A percentile compares a stretch with the other conserved stretches of the same genome.
These are phyloP conservation scores for Caretta caretta DNA, from an alignment of 2,113 vertebrate genomes.

Conservation along the genomic window DNA sequence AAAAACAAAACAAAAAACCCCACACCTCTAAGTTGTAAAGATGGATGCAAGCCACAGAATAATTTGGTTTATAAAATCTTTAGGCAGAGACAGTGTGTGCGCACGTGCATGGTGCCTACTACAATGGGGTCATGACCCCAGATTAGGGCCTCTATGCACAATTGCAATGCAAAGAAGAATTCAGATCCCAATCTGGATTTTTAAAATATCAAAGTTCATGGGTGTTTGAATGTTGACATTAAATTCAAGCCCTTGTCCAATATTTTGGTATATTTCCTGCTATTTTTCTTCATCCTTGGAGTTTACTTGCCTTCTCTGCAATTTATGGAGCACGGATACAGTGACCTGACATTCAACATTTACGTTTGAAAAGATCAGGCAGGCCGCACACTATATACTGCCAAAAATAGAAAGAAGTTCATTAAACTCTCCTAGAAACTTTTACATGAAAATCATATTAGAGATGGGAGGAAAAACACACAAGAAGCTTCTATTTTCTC, in stretches of 20 bases:
- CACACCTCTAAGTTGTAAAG: neutral
- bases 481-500: too few species aligned
- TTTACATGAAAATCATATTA: neutral
- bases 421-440: neutral
- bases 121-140: rapidly evolving
- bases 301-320: neutral
- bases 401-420: neutral
- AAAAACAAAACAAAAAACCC: too few species aligned
- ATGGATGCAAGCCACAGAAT: neutral
- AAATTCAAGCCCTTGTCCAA: neutral
- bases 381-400: neutral
- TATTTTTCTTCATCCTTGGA: neutral
- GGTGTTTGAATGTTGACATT: neutral
- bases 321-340: neutral
- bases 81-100: neutral
- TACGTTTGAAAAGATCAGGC: neutral
- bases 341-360: neutral
- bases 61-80: neutral
- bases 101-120: rapidly evolving
- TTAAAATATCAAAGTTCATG: rapidly evolving
- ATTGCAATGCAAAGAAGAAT: neutral
- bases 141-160: neutral
- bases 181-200: neutral
- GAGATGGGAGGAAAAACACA: neutral
- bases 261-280: neutral